These are phyloP conservation scores for Drosophila monieri DNA, from an alignment of 2,888 invertebrate genomes.

Conservation along the genomic window DNA sequence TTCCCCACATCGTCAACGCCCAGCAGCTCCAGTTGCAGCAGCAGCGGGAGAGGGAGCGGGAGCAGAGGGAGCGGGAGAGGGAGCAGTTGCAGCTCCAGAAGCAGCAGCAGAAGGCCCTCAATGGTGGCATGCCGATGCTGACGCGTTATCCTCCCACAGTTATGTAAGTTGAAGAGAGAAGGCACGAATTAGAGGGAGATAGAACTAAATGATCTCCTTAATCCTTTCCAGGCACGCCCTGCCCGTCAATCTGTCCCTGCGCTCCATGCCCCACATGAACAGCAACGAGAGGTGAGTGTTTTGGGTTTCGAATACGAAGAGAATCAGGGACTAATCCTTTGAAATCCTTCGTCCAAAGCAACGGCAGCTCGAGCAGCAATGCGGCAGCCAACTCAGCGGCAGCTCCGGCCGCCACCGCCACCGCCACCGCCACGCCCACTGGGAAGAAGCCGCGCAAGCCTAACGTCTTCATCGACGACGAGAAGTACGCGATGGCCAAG, in stretches of 20 bases:
- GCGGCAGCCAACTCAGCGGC: conserved; percentile 14
- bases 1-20: conserved; percentile 71
- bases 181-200: neutral
- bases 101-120: conserved; percentile 65
- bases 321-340: neutral
- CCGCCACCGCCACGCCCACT: conserved; percentile 14
- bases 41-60: conserved; percentile 48
- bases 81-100: conserved; percentile 54
- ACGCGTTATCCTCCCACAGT: conserved; percentile 70
- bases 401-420: conserved; percentile 11
- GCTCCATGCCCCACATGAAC: conserved; percentile 73
- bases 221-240: conserved; percentile 70
- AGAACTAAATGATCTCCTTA: neutral
- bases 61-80: conserved; percentile 34
- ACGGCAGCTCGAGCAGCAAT: conserved; percentile 67
- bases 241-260: conserved; percentile 82
- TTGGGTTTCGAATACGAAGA: neutral
- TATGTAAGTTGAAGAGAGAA: conserved; percentile 53
- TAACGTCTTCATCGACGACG: conserved; percentile 83
- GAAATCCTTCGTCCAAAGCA: conserved; percentile 40
- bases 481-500: conserved; percentile 83
- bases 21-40: conserved; percentile 71
- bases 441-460: conserved; percentile 83
- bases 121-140: conserved; percentile 65
- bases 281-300: conserved; percentile 73